phyloP scores from a whole-genome alignment of 2,888 invertebrate genomes.

The Pinctada fucata region DNA sequence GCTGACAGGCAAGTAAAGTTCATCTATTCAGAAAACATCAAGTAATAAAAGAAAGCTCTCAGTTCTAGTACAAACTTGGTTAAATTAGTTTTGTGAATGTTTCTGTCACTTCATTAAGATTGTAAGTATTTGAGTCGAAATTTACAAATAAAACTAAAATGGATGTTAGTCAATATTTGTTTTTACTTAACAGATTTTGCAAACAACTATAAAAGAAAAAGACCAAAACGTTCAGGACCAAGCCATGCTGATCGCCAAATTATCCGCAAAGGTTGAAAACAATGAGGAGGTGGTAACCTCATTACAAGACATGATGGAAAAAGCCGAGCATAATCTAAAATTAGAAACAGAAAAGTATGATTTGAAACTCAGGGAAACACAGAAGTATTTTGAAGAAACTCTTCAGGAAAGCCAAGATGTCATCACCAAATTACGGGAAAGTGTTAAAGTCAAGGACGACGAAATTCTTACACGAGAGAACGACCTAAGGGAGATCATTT shows the following conservation, averaged over 20 bases:
- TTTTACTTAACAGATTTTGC: conserved; percentile 72
- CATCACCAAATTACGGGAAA: conserved; percentile 54
- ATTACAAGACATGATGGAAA: conserved; percentile 62
- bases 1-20: too few relatives aligned
- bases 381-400: conserved; percentile 71
- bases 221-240: conserved; percentile 66
- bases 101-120: too few relatives aligned
- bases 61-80: too few relatives aligned
- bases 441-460: conserved; percentile 60
- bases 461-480: conserved; percentile 64
- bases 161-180: not conserved
- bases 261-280: conserved; percentile 68
- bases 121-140: too few relatives aligned
- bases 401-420: conserved; percentile 67
- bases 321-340: conserved; percentile 65
- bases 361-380: conserved; percentile 65
- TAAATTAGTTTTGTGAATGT: too few relatives aligned
- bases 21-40: too few relatives aligned
- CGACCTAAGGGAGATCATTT: conserved; percentile 65
- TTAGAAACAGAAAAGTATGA: conserved; percentile 65
- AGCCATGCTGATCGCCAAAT: conserved; percentile 63
- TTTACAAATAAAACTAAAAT: too few relatives aligned
- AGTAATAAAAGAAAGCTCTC: too few relatives aligned
- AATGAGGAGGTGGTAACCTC: conserved; percentile 64
- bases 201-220: conserved; percentile 66